Base-by-base conservation (phyloP, 2,113 vertebrate genomes). In the Baryphthengus martii region DNA sequence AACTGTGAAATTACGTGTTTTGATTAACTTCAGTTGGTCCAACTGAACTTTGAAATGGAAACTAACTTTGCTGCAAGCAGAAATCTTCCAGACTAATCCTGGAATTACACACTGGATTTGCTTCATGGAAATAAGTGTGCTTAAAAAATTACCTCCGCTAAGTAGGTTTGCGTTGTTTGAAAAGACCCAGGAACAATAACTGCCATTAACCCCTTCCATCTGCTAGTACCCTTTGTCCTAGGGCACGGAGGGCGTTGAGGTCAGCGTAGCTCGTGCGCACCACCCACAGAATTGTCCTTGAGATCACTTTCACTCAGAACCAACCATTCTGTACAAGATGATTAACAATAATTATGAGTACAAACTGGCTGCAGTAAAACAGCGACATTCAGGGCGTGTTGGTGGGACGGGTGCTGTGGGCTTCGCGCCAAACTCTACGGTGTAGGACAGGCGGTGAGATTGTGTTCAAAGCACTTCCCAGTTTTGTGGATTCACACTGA, bases 41-140 rank as follows among this genome's bases (percentile, higher is more conserved):
- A 88, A 80, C 92, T 83, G 73, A 94, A 96, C 81, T 96, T 94
- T 82, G 77, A 93, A 96, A 88, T 93, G 89, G 72, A 95, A 97
- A 76, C 87, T 62, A 88, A 95, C 94, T 96, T 95, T 50, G 53
- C 89, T 93, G 77, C 62, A 88, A 94, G 86, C 74, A 91, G 74
- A 95, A 96, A 94, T 70, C 93, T 89, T 23, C 89, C 33, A 21
- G 74, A 26, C 70, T 96, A 89, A 93, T 97, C 95, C 94, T 75
- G 58, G 94, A 96, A 95, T 96, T 97, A 94, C 91, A 79, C 66
- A 88, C 74, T 91, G 91, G 89, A 88, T 96, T 97, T 96, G 77
- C 84, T 85, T 93, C 37, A 88, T 87, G 85, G 93, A 93, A 96
- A 79, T 82, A 93, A 93, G 63, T 5, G 74, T 53, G 77, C 66